A percentile compares a stretch with the other conserved stretches of the same genome.
Conservation (phyloP, 2,888 invertebrate species). For the Abrostola triplasia region DNA sequence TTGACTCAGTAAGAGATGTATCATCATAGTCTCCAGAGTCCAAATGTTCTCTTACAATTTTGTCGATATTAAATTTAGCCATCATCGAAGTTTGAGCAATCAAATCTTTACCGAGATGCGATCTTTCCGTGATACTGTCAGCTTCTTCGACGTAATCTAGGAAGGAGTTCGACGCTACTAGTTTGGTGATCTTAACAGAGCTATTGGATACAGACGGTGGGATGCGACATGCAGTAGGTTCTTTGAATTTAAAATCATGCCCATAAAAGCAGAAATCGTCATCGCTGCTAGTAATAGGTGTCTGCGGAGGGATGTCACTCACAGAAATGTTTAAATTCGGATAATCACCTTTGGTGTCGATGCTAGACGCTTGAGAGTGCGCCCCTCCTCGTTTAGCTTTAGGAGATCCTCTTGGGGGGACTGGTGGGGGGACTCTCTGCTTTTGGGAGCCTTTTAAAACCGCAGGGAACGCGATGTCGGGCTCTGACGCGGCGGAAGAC, state of each 20-base stretch:
- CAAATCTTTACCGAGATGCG: conserved; percentile 74
- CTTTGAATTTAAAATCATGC: conserved; percentile 82
- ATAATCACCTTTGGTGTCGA: conserved; percentile 86
- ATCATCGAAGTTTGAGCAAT: conserved; percentile 82
- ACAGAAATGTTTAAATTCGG: conserved; percentile 75
- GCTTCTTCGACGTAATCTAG: conserved; percentile 78
- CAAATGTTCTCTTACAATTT: conserved; percentile 77
- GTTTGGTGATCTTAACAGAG: conserved; percentile 75
- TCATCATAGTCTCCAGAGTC: conserved; percentile 81
- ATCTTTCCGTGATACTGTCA: conserved; percentile 77
- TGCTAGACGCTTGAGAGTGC: conserved; percentile 75
- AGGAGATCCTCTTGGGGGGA: conserved; percentile 94
- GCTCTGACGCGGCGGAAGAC: conserved; percentile 78
- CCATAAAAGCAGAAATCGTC: conserved; percentile 82
- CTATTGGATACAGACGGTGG: conserved; percentile 79
- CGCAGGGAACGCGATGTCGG: conserved; percentile 91
- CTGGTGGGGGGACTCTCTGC: conserved; percentile 95
- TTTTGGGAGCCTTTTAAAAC: conserved; percentile 92
- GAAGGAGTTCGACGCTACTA: conserved; percentile 79
- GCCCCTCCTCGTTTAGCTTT: conserved; percentile 89
- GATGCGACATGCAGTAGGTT: conserved; percentile 79
- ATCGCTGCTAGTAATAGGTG: conserved; percentile 82
- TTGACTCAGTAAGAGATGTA: conserved; percentile 80
- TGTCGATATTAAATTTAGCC: conserved; percentile 82
- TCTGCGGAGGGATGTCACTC: conserved; percentile 78